Percentiles rank a stretch among this genome's conserved stretches.
Conservation (phyloP, 1,140 invertebrate genomes). For the Trichomalopsis sarcophagae region DNA sequence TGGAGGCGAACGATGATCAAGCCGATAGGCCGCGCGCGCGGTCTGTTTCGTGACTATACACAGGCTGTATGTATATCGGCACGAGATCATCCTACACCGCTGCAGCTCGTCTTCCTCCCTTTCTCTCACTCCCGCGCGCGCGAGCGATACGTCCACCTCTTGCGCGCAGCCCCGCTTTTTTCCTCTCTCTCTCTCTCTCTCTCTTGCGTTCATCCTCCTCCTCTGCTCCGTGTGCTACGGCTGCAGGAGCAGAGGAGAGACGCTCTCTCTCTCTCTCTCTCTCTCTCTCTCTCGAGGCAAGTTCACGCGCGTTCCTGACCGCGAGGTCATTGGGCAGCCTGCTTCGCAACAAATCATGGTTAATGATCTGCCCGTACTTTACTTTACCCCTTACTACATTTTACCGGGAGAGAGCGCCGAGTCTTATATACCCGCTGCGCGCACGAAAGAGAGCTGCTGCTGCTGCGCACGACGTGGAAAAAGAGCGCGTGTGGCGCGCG, state of each 20-base stretch:
- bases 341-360: slow-evolving; percentile 76
- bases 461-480: slow-evolving; percentile 22
- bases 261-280: neutral
- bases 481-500: slow-evolving; percentile 1
- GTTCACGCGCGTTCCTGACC: slow-evolving; percentile 68
- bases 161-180: neutral
- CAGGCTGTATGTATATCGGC: slow-evolving; percentile 46
- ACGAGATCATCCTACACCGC: slow-evolving; percentile 59
- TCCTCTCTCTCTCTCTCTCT: neutral
- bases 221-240: neutral
- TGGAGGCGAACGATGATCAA: slow-evolving; percentile 47
- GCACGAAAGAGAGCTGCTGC: neutral
- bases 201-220: slow-evolving; percentile 10
- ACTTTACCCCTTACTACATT: slow-evolving; percentile 54
- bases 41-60: slow-evolving; percentile 45
- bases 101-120: neutral
- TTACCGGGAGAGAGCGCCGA: slow-evolving; percentile 12
- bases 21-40: slow-evolving; percentile 33
- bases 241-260: neutral
- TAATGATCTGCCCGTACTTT: slow-evolving; percentile 74
- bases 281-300: slow-evolving; percentile 45
- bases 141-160: neutral
- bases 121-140: slow-evolving; percentile 6
- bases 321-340: slow-evolving; percentile 73
- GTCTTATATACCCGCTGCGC: slow-evolving; percentile 6